A percentile compares a stretch with the other conserved stretches of the same genome.
Conservation (phyloP, 1,140 invertebrate species). For the Panagrolaimus sp. region DNA sequence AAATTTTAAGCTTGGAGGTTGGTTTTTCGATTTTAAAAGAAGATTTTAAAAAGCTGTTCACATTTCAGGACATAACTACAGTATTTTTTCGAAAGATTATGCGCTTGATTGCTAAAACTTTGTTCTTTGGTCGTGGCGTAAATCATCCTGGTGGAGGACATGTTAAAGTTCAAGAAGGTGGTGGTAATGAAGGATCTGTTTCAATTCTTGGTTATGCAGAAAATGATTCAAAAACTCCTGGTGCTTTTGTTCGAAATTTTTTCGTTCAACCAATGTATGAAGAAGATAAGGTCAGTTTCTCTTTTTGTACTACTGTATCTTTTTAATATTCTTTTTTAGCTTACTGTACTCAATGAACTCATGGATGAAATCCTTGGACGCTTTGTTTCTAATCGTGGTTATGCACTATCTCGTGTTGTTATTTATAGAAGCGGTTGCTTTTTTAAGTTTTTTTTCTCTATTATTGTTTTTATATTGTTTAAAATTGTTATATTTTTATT, state of each 20-base stretch:
- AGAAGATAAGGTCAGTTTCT: constrained; percentile 26
- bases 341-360: constrained; percentile 25
- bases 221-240: constrained; percentile 21
- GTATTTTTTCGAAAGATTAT: not conserved
- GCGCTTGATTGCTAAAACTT: not conserved
- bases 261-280: constrained; percentile 20
- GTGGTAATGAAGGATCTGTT: not conserved
- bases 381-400: not conserved
- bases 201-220: constrained; percentile 3
- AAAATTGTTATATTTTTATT: too few relatives aligned
- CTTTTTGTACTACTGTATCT: too few relatives aligned
- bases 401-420: constrained; percentile 24
- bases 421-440: constrained; percentile 38
- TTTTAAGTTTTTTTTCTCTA: too few relatives aligned
- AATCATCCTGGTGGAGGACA: constrained; percentile 2
- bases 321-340: too few relatives aligned
- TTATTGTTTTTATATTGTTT: too few relatives aligned
- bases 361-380: constrained; percentile 20
- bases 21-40: too few relatives aligned
- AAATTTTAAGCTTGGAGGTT: constrained; percentile 7
- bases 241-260: constrained; percentile 29
- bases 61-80: not conserved
- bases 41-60: too few relatives aligned
- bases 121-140: constrained; percentile 8
- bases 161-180: not conserved